Evolutionary conservation across 1,140 invertebrate genomes (phyloP).

Genomic region (Patella vulgata): DNA sequence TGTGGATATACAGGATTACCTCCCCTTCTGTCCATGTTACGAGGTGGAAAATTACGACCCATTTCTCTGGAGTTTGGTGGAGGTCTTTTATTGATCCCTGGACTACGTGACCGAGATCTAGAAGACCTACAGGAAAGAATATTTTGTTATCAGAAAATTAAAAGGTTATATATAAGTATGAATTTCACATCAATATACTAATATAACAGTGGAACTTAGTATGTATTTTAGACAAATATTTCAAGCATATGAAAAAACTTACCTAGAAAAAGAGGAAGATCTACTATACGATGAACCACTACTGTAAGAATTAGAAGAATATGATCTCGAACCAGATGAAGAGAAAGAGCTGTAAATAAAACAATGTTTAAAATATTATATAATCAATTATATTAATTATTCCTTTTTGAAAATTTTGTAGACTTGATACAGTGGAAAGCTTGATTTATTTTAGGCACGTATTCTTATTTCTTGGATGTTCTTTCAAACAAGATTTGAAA

Average conservation of each 20-base stretch:
- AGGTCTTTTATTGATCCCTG: conserved; percentile 2
- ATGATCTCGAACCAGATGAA: conserved; percentile 58
- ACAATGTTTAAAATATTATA: conserved; percentile 14
- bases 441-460: no score
- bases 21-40: no score
- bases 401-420: no score
- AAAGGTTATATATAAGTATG: no score
- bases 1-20: no score
- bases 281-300: conserved; percentile 57
- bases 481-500: no score
- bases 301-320: conserved; percentile 53
- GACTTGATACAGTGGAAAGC: no score
- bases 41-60: not conserved
- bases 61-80: not conserved
- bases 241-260: conserved; percentile 13
- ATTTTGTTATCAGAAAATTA: no score
- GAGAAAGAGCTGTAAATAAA: conserved; percentile 55
- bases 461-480: no score
- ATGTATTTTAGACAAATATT: not conserved
- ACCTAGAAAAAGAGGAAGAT: conserved; percentile 62
- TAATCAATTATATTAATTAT: conserved; percentile 6
- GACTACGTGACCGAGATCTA: conserved; percentile 8
- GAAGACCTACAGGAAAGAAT: not conserved
- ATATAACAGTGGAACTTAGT: no score
- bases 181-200: no score